Base-by-base conservation (phyloP, 2,888 invertebrate genomes). In the Epirrhoe alternata region DNA sequence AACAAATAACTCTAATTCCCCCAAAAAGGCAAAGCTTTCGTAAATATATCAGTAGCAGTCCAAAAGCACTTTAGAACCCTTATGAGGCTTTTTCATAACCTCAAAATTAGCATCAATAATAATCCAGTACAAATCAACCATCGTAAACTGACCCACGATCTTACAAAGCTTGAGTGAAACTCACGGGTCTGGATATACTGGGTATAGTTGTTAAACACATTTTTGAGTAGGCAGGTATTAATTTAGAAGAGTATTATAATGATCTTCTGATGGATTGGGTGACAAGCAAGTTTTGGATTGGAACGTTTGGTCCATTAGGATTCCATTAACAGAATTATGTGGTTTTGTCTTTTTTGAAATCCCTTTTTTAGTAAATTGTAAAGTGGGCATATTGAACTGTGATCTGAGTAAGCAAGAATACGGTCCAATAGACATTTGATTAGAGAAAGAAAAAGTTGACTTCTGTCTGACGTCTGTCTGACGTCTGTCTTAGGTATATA, bases 201-300 rank as follows among this genome's bases (percentile, higher is more conserved):
- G 89, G 50, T 71, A 30, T 61, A 52, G 74, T 84, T 84, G 68
- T 84, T 83, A 82, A 85, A 72, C 71, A 84, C 85, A 84, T 83
- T 88, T 84, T 80, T 80, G 79, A 80, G 80, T 78, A 74, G 89
- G 87, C 91, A 91, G 92, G 92, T 92, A 90, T 88, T 90, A 90
- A 92, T 92, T 92, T 90, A 86, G 81, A 80, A 74, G 82, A 79
- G 86, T 85, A 85, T 89, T 90, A 90, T 90, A 86, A 90, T 88
- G 87, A 90, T 88, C 87, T 83, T 71, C 49, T 92, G 92, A 92
- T 92, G 92, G 91, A 92, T 92, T 87, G 90, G 87, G 82, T 92
- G 92, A 92, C 75, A 86, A 75, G 87, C 91, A 73, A 82, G 30
- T 79, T 82, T 87, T 81, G 75, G 82, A 73, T 78, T 79, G 74